phyloP scores from a whole-genome alignment of 1,140 invertebrate genomes.

The Papilio machaon region DNA sequence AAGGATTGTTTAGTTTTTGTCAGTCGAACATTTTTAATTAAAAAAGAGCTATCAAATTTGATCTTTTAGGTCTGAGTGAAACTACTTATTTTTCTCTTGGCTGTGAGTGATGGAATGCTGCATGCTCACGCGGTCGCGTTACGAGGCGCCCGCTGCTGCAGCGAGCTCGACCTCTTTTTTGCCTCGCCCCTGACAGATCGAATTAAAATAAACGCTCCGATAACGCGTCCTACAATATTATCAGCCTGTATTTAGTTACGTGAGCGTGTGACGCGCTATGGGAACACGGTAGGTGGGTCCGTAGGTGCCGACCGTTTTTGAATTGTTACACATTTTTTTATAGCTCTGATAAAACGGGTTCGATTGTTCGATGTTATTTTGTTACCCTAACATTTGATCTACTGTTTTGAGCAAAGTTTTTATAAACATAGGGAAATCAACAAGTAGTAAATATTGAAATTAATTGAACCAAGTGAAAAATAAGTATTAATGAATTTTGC shows the following conservation, averaged over 20 bases:
- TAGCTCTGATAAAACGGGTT: slow-evolving; percentile 53
- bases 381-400: slow-evolving; percentile 3
- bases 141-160: slow-evolving; percentile 68
- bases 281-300: slow-evolving; percentile 75
- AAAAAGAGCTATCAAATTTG: slow-evolving; percentile 16
- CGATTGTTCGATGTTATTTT: slow-evolving; percentile 45
- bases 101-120: slow-evolving; percentile 53
- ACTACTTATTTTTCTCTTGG: slow-evolving; percentile 44
- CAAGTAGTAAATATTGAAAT: not conserved
- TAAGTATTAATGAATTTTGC: no score
- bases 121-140: slow-evolving; percentile 64
- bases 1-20: slow-evolving; percentile 3
- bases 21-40: slow-evolving; percentile 16
- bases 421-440: not conserved
- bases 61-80: slow-evolving; percentile 31
- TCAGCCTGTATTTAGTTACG: slow-evolving; percentile 78
- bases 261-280: slow-evolving; percentile 68
- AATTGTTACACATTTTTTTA: slow-evolving; percentile 62
- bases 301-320: slow-evolving; percentile 66
- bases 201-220: slow-evolving; percentile 81
- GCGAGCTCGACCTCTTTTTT: slow-evolving; percentile 75
- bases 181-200: slow-evolving; percentile 78
- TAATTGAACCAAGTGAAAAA: no score
- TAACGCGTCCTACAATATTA: slow-evolving; percentile 77
- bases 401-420: not conserved